A percentile compares a stretch with the other conserved stretches of the same genome.
phyloP scores from a whole-genome alignment of 2,888 invertebrate genomes.

The Dasypogon diadema region DNA sequence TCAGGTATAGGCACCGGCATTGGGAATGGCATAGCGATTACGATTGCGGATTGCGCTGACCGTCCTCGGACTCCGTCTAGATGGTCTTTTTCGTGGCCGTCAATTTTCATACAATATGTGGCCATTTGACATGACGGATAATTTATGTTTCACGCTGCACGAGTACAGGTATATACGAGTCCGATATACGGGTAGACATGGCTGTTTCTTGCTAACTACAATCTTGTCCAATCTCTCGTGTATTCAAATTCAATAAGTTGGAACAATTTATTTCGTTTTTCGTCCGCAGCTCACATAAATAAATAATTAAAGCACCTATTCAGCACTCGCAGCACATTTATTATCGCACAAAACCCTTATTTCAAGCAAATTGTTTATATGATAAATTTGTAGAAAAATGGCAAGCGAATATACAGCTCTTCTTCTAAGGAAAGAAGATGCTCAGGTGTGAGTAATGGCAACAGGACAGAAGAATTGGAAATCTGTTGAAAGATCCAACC shows the following conservation, averaged over 20 bases:
- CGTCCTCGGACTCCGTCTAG: background rate
- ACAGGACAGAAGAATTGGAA: too few species aligned
- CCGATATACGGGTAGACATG: conserved; percentile 34
- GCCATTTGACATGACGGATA: conserved; percentile 56
- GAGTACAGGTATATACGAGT: conserved; percentile 15
- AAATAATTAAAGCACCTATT: conserved; percentile 40
- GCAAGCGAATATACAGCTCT: too few species aligned
- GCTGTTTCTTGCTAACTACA: conserved; percentile 38
- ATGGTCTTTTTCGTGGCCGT: conserved; percentile 34
- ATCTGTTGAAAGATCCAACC: too few species aligned
- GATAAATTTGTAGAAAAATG: too few species aligned
- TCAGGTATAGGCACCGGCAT: too few species aligned
- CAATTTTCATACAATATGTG: conserved; percentile 56
- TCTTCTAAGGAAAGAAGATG: too few species aligned
- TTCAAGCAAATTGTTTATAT: background rate
- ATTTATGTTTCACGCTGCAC: conserved; percentile 55
- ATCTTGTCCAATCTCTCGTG: conserved; percentile 35
- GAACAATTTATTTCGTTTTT: conserved; percentile 33
- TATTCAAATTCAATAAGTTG: conserved; percentile 44
- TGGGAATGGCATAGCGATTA: too few species aligned
- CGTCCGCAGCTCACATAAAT: conserved; percentile 34
- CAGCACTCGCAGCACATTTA: conserved; percentile 24
- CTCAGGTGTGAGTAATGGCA: too few species aligned
- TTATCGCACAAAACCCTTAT: conserved; percentile 17
- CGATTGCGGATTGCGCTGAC: too few species aligned